Evolutionary conservation across 2,797 vertebrate genomes (phyloP).

Genomic region (Cercopithecus neglectus): DNA sequence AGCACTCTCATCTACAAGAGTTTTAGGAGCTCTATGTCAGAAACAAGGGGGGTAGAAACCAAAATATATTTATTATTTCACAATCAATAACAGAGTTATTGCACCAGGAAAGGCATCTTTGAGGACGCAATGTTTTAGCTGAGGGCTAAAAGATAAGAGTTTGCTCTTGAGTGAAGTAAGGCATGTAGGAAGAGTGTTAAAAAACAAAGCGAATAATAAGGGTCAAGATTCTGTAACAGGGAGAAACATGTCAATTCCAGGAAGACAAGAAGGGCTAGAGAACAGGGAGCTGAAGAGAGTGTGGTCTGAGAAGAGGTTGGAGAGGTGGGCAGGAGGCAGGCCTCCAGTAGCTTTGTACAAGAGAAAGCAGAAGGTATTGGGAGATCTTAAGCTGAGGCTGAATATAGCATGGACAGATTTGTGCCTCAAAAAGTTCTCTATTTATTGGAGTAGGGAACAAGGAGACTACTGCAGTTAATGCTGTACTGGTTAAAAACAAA

Average conservation of each 20-base stretch:
- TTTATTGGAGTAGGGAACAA: background rate
- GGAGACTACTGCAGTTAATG: background rate
- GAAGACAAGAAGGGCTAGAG: background rate
- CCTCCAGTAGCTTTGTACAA: background rate
- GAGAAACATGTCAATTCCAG: background rate
- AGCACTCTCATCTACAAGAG: background rate
- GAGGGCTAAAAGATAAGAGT: background rate
- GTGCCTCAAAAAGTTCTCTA: background rate
- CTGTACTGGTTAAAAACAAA: too few relatives aligned
- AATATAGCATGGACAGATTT: background rate
- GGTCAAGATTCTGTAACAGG: background rate
- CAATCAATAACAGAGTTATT: background rate
- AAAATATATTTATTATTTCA: background rate
- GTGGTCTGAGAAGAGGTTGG: background rate
- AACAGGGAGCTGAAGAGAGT: background rate
- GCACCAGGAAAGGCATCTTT: background rate
- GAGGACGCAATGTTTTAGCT: background rate
- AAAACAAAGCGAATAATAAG: background rate
- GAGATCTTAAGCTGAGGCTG: background rate
- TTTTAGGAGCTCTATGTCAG: background rate
- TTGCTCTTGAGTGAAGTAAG: background rate
- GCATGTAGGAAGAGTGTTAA: background rate
- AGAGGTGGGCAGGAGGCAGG: background rate
- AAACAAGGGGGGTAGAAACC: background rate
- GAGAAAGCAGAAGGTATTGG: background rate